phyloP scores from a whole-genome alignment of 1,140 invertebrate species.

The Pseudoatta argentina region DNA sequence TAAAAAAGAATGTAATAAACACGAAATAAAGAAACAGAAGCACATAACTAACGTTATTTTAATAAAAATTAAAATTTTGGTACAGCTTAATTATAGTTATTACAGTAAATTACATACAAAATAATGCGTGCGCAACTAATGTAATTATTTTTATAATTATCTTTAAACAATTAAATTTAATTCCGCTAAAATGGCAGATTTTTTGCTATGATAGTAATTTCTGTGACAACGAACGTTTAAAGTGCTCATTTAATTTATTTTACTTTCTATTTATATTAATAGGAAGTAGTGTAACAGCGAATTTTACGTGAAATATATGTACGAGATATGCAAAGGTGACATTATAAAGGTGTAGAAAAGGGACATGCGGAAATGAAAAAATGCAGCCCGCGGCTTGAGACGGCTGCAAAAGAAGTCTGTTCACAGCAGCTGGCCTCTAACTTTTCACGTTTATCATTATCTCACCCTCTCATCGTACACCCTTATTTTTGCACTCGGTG shows the following conservation, averaged over 20 bases:
- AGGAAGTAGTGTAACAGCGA: not conserved
- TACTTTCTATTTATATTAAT: slow-evolving; percentile 50
- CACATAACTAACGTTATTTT: not conserved
- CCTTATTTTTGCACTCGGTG: slow-evolving; percentile 47
- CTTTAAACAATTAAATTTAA: slow-evolving; percentile 12
- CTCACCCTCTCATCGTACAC: slow-evolving; percentile 48
- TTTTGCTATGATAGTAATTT: not conserved
- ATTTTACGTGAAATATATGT: slow-evolving; percentile 52
- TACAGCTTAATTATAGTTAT: not conserved
- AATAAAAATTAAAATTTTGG: not conserved
- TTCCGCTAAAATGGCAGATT: not conserved
- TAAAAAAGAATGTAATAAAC: not conserved
- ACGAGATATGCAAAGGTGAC: slow-evolving; percentile 17
- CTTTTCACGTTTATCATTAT: slow-evolving; percentile 74
- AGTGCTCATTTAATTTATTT: not conserved
- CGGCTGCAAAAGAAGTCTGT: slow-evolving; percentile 62
- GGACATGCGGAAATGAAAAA: slow-evolving; percentile 55
- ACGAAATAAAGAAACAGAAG: not conserved
- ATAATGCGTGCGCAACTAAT: not conserved
- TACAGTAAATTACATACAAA: not conserved
- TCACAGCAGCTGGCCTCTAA: slow-evolving; percentile 65
- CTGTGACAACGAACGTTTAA: not conserved
- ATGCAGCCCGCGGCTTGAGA: slow-evolving; percentile 47
- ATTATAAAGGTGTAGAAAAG: slow-evolving; percentile 17
- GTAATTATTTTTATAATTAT: not conserved